These are phyloP conservation scores for Allophyes oxyacanthae DNA, from an alignment of 2,888 invertebrate species.

Conservation along the genomic window DNA sequence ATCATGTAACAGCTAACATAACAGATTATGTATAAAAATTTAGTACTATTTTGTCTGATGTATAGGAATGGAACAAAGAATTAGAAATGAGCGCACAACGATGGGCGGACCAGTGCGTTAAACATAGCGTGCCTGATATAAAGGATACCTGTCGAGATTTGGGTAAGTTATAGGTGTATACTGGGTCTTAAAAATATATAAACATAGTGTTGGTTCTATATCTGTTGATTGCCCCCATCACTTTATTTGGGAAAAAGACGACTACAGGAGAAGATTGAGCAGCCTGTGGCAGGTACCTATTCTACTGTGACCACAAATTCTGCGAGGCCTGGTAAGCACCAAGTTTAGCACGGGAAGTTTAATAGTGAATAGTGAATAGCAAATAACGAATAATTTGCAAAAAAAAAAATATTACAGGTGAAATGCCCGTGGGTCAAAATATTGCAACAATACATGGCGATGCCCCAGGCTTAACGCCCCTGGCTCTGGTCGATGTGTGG, in stretches of 20 bases:
- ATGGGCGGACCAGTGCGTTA: conserved; percentile 83
- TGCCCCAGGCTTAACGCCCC: conserved; percentile 74
- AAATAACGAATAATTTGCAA: too few species aligned
- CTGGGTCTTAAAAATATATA: too few species aligned
- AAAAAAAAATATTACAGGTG: conserved; percentile 52
- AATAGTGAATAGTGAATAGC: too few species aligned
- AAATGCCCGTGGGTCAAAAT: conserved; percentile 74
- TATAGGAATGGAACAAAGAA: conserved; percentile 77
- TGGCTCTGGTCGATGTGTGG: conserved; percentile 81
- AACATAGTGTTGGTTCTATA: too few species aligned
- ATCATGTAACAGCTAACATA: too few species aligned
- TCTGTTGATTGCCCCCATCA: too few species aligned
- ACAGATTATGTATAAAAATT: neutral
- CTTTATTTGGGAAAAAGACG: too few species aligned
- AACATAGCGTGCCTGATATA: conserved; percentile 64
- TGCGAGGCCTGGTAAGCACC: too few species aligned
- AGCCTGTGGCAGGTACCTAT: too few species aligned
- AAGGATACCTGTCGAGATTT: conserved; percentile 76
- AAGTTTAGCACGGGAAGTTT: too few species aligned
- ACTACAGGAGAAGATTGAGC: too few species aligned
- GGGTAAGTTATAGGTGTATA: conserved; percentile 59
- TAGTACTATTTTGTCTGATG: neutral
- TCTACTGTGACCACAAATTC: too few species aligned
- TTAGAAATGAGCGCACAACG: conserved; percentile 76
- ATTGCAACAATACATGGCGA: conserved; percentile 81